Base-by-base conservation (phyloP, 2,797 vertebrate species). In the Menidia menidia region DNA sequence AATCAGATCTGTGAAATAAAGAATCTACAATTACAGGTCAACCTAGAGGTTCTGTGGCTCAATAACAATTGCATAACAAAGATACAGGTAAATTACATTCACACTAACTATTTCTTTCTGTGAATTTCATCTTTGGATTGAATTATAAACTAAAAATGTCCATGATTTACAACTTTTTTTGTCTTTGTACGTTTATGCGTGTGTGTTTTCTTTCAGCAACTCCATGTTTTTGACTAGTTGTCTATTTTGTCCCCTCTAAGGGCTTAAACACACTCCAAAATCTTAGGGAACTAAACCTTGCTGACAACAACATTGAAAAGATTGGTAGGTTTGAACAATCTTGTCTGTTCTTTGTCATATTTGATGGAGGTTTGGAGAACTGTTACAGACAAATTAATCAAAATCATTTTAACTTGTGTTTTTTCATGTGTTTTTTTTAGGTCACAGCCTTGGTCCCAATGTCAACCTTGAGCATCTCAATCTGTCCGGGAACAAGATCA, bases 401-500 rank as follows among this genome's bases (percentile, higher is more conserved):
- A 58, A 68, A 55, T 59, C 18, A 39, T 80, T 74, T 31, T 44
- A 63, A 39, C 35, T 39, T 39, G n/a, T n/a, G n/a, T 7, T 39
- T 39, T 39, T 39, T 39, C 6, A 39, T 39, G 7, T 73, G 32
- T 77, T 41, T 33, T 78, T 70, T 75, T 47, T 65, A 94, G 93
- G 92, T 35, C 78, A 87, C 52, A 86, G 89, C 85, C 94, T 97
- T 85, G 94, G 96, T 84, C 82, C 76, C 60, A 97, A 95, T 85
- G 76, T 87, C 73, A 89, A 81, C 78, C 87, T 97, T 76, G 93
- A 96, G 86, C 92, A 76, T 90, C 88, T 97, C 77, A 97, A 97
- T 89, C 92, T 98, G 31, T 97, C 96, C 13, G 96, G 95, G 16
- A 97, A 97, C 88, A 94, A 90, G 86, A 95, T 97, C 85, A 90